A percentile compares a stretch with the other conserved stretches of the same genome.
These are phyloP conservation scores for Tapera naevia DNA, from an alignment of 2,797 vertebrate genomes.

Conservation along the genomic window DNA sequence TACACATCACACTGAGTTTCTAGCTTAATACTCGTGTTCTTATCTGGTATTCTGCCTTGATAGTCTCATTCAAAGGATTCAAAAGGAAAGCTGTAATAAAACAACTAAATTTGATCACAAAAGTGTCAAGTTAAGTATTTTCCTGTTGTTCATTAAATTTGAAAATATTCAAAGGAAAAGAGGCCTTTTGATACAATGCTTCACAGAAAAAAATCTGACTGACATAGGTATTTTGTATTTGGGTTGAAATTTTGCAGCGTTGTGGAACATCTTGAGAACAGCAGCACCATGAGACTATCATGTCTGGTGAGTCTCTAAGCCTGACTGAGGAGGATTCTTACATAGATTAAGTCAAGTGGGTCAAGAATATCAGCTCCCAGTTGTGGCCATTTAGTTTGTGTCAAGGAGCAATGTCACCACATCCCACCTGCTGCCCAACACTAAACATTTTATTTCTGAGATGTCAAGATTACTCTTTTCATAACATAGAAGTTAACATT, in stretches of 20 bases:
- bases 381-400: not conserved
- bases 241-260: not conserved
- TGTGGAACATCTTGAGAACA: not conserved
- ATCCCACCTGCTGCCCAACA: not conserved
- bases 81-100: not conserved
- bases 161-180: not conserved
- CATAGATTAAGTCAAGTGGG: not conserved
- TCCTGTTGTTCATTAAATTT: not conserved
- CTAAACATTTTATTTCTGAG: not conserved
- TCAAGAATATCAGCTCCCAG: not conserved
- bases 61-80: slow-evolving; percentile 5
- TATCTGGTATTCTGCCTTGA: not conserved
- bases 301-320: not conserved
- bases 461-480: not conserved
- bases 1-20: not conserved
- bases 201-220: not conserved
- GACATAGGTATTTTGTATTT: not conserved
- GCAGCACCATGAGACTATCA: not conserved
- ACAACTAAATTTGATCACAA: not conserved
- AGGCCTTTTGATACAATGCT: not conserved
- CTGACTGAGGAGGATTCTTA: not conserved
- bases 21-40: not conserved
- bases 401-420: not conserved
- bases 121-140: not conserved
- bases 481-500: not conserved